Evolutionary conservation across 2,888 invertebrate species (phyloP).

Genomic region (Ashinkailepas kermadecensis): DNA sequence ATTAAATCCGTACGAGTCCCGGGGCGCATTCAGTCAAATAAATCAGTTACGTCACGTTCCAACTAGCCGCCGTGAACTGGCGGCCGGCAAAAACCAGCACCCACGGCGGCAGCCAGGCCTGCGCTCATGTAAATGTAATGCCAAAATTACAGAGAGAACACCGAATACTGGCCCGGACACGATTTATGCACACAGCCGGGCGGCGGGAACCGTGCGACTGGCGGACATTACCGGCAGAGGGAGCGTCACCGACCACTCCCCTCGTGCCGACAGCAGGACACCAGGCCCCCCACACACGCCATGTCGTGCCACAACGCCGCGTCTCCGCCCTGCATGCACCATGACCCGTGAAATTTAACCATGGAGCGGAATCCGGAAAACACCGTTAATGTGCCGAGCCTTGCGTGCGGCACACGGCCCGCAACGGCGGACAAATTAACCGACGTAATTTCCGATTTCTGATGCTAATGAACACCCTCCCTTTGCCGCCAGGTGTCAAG

Average conservation of each 20-base stretch:
- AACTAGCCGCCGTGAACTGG: background rate
- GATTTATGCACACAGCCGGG: background rate
- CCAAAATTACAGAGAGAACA: background rate
- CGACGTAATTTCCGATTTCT: too few species aligned
- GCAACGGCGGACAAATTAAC: too few species aligned
- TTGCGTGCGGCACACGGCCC: too few species aligned
- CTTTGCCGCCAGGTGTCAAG: too few species aligned
- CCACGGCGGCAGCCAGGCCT: background rate
- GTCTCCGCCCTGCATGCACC: background rate
- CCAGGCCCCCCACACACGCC: too few species aligned
- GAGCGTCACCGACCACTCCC: background rate
- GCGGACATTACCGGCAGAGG: background rate
- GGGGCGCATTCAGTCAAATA: background rate
- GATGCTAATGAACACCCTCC: too few species aligned
- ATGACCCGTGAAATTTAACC: background rate
- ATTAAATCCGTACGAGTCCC: background rate
- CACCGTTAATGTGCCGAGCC: too few species aligned
- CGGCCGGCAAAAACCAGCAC: background rate
- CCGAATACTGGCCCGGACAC: background rate
- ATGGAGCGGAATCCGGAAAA: too few species aligned
- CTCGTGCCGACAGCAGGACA: too few species aligned
- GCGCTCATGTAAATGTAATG: slow-evolving; percentile 1
- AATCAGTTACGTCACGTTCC: background rate
- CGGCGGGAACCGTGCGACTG: background rate
- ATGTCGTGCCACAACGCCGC: background rate